phyloP scores from a whole-genome alignment of 2,888 invertebrate genomes.

The Pyrgus malvae region DNA sequence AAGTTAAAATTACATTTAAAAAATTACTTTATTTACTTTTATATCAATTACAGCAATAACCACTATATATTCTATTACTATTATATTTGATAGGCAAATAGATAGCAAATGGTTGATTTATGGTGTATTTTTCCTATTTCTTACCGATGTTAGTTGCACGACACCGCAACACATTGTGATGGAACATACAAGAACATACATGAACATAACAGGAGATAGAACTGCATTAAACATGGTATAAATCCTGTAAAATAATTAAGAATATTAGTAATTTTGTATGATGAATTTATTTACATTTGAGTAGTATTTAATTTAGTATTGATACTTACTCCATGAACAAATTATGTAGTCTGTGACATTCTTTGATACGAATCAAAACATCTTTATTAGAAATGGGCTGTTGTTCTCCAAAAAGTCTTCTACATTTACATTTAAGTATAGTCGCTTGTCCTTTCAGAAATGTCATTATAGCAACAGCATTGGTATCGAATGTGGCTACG shows the following conservation, averaged over 20 bases:
- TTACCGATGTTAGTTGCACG: conserved; percentile 55
- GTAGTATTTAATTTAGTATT: too few relatives aligned
- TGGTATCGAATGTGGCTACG: conserved; percentile 53
- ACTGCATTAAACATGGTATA: conserved; percentile 45
- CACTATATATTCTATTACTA: too few relatives aligned
- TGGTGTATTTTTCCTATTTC: conserved; percentile 28
- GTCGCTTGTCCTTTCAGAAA: conserved; percentile 60
- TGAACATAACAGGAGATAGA: conserved; percentile 58
- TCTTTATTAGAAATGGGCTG: conserved; percentile 30
- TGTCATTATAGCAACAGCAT: conserved; percentile 53
- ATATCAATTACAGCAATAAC: too few relatives aligned
- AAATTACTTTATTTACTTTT: too few relatives aligned
- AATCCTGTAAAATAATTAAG: conserved; percentile 41
- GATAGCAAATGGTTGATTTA: too few relatives aligned
- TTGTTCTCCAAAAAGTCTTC: conserved; percentile 43
- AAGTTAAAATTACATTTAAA: too few relatives aligned
- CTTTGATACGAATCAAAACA: conserved; percentile 47
- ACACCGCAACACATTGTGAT: conserved; percentile 61
- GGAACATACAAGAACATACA: conserved; percentile 60
- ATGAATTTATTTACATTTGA: too few relatives aligned
- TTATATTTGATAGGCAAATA: too few relatives aligned
- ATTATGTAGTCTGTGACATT: conserved; percentile 59
- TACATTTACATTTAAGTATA: conserved; percentile 50
- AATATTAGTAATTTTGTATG: too few relatives aligned
- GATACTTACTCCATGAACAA: conserved; percentile 53